These are phyloP conservation scores for Dendrocincla fuliginosa DNA, from an alignment of 2,797 vertebrate species.

Conservation along the genomic window DNA sequence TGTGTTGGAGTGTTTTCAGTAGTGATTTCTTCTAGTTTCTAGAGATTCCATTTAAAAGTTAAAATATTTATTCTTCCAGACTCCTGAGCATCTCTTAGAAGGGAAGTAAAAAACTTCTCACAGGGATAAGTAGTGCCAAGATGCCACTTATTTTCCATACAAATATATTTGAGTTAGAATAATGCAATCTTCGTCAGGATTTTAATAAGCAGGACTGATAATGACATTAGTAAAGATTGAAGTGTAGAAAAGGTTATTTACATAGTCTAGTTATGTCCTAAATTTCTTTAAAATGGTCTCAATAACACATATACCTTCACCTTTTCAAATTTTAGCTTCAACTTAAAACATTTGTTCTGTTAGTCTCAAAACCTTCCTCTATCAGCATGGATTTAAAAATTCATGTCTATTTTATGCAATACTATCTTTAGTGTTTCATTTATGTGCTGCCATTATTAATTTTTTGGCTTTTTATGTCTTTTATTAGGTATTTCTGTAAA, in stretches of 20 bases:
- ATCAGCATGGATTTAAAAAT: neutral
- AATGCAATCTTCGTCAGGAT: neutral
- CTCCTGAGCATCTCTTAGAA: neutral
- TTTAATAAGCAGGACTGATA: neutral
- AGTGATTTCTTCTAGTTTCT: neutral
- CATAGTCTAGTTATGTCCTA: neutral
- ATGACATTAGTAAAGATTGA: neutral
- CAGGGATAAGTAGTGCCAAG: neutral
- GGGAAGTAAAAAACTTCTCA: neutral
- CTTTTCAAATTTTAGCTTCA: neutral
- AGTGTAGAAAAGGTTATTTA: neutral
- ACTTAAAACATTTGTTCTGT: neutral
- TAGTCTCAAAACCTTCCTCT: neutral
- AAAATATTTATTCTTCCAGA: neutral
- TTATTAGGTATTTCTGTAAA: neutral
- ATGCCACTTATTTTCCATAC: neutral
- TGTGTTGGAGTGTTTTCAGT: neutral
- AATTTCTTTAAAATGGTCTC: neutral
- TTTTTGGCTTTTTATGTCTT: neutral
- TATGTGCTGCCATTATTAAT: neutral
- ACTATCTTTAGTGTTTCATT: neutral
- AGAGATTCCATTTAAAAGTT: neutral
- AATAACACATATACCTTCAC: neutral
- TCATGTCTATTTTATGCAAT: neutral
- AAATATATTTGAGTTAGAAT: neutral